Percentiles rank a stretch among this genome's conserved stretches.
These are phyloP conservation scores for Bubo scandiacus DNA, from an alignment of 2,113 vertebrate genomes.

Conservation along the genomic window DNA sequence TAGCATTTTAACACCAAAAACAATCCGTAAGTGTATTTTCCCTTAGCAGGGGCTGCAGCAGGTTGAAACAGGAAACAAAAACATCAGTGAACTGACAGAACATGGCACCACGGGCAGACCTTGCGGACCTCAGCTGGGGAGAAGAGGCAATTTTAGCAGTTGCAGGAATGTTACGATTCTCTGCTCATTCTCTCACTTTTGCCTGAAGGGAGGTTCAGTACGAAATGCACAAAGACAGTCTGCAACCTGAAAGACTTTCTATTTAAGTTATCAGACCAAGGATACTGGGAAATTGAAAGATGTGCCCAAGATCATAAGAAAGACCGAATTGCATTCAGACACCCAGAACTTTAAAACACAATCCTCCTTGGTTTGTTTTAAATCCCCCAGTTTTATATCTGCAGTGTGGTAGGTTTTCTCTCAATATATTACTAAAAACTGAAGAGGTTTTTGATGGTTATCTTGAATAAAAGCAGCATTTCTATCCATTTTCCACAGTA, in stretches of 20 bases:
- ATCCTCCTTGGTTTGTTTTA: background rate
- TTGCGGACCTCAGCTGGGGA: rapidly evolving
- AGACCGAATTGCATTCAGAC: background rate
- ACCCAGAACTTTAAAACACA: background rate
- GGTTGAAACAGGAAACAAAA: background rate
- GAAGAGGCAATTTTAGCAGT: background rate
- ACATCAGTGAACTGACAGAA: background rate
- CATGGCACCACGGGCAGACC: background rate
- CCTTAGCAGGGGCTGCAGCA: background rate
- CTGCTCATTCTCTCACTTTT: background rate
- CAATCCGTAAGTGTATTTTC: background rate
- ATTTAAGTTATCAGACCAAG: background rate
- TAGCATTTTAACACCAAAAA: background rate
- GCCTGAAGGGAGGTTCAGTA: background rate
- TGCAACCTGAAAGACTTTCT: background rate
- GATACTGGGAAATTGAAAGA: background rate
- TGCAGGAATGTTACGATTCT: background rate
- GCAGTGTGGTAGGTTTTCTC: background rate
- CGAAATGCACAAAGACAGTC: background rate
- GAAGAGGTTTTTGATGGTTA: background rate
- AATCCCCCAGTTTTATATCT: background rate
- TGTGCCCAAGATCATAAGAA: background rate
- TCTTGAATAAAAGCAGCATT: background rate
- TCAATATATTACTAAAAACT: background rate
- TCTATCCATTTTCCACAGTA: background rate